A percentile compares a stretch with the other conserved stretches of the same genome.
Conservation (phyloP, 1,140 invertebrate genomes). For the Papilio polyxenes region DNA sequence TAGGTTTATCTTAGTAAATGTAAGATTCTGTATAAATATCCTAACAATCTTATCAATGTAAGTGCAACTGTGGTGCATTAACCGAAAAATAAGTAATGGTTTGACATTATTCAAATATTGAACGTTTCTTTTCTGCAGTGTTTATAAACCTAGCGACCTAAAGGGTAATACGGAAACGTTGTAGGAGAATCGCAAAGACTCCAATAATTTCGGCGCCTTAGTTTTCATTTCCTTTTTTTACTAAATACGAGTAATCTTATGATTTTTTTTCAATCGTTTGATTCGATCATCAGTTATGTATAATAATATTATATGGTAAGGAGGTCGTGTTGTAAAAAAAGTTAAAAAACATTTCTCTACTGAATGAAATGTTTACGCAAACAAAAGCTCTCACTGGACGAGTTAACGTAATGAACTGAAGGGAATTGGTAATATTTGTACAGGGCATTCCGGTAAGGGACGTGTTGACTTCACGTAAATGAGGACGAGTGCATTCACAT, state of each 20-base stretch:
- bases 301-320: neutral
- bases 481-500: conserved; percentile 51
- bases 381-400: conserved; percentile 49
- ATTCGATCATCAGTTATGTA: neutral
- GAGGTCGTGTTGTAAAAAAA: neutral
- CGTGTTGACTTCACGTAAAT: conserved; percentile 52
- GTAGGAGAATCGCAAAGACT: neutral
- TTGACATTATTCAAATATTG: conserved; percentile 29
- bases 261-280: neutral
- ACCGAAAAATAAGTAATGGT: neutral
- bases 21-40: neutral
- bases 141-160: too few species aligned
- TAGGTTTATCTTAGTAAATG: neutral
- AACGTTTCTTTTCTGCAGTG: conserved; percentile 26
- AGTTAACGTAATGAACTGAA: conserved; percentile 55
- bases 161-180: too few species aligned
- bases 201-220: neutral
- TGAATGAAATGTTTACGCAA: conserved; percentile 52
- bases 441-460: conserved; percentile 60
- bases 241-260: neutral
- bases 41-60: neutral
- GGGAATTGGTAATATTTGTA: conserved; percentile 57
- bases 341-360: neutral
- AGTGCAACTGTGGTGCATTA: neutral
- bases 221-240: neutral